These are phyloP conservation scores for Anticlea derivata DNA, from an alignment of 2,888 invertebrate genomes.

Conservation along the genomic window DNA sequence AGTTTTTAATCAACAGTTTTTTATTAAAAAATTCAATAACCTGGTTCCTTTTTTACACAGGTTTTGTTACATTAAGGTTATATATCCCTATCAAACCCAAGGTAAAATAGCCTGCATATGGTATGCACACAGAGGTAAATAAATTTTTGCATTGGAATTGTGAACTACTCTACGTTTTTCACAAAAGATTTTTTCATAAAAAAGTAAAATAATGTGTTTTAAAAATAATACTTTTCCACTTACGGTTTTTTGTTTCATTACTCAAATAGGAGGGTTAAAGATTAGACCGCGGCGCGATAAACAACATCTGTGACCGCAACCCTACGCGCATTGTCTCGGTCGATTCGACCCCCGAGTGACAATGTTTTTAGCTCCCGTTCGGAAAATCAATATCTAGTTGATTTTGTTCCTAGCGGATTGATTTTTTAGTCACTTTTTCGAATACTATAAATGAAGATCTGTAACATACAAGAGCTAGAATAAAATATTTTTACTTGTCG, in stretches of 20 bases:
- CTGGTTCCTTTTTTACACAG: too few species aligned
- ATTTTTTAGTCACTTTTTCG: slow-evolving; percentile 2
- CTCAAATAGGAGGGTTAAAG: slow-evolving; percentile 50
- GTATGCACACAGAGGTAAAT: too few species aligned
- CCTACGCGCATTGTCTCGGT: slow-evolving; percentile 55
- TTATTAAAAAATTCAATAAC: background rate
- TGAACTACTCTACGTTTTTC: too few species aligned
- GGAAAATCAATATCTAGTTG: slow-evolving; percentile 39
- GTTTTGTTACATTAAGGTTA: too few species aligned
- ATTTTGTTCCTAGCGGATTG: slow-evolving; percentile 16
- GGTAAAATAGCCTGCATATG: too few species aligned
- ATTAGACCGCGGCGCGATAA: slow-evolving; percentile 67
- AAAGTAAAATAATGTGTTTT: background rate
- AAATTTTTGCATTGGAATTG: too few species aligned
- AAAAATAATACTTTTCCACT: slow-evolving; percentile 11
- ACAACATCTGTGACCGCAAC: slow-evolving; percentile 76
- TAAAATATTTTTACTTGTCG: too few species aligned
- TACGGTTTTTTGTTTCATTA: slow-evolving; percentile 25
- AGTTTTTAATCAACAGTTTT: background rate
- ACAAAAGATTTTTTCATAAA: background rate
- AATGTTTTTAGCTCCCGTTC: slow-evolving; percentile 50
- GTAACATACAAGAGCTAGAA: too few species aligned
- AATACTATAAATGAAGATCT: too few species aligned
- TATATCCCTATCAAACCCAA: too few species aligned
- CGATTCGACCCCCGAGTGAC: slow-evolving; percentile 50